These are phyloP conservation scores for Geococcyx californianus DNA, from an alignment of 2,113 vertebrate species.

Conservation along the genomic window DNA sequence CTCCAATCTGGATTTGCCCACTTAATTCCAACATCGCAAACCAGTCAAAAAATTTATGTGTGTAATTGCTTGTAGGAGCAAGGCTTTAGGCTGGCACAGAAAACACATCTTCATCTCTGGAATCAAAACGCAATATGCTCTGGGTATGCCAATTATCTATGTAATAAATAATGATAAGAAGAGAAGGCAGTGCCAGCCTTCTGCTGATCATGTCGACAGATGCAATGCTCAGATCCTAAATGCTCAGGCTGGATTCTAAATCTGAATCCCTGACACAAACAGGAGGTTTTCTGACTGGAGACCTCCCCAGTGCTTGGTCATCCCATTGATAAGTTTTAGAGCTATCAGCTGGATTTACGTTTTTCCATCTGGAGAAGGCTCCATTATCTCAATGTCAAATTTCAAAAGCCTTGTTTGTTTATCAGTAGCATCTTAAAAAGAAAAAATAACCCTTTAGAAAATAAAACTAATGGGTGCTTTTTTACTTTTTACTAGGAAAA, in stretches of 20 bases:
- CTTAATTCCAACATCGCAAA: neutral
- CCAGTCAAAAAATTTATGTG: neutral
- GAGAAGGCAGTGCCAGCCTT: neutral
- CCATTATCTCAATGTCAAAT: neutral
- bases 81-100: neutral
- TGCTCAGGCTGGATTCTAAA: neutral
- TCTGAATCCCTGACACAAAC: neutral
- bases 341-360: neutral
- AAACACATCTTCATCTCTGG: neutral
- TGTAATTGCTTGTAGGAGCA: neutral
- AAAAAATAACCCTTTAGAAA: conserved; percentile 21
- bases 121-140: neutral
- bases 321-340: neutral
- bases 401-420: neutral
- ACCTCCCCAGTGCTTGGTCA: neutral
- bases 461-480: conserved; percentile 28
- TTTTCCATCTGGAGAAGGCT: neutral
- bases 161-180: neutral
- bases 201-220: neutral
- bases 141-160: neutral
- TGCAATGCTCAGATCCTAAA: neutral
- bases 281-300: neutral
- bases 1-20: neutral
- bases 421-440: neutral
- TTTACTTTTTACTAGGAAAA: neutral